Evolutionary conservation across 2,888 invertebrate species (phyloP).

Genomic region (Taenaris catops): DNA sequence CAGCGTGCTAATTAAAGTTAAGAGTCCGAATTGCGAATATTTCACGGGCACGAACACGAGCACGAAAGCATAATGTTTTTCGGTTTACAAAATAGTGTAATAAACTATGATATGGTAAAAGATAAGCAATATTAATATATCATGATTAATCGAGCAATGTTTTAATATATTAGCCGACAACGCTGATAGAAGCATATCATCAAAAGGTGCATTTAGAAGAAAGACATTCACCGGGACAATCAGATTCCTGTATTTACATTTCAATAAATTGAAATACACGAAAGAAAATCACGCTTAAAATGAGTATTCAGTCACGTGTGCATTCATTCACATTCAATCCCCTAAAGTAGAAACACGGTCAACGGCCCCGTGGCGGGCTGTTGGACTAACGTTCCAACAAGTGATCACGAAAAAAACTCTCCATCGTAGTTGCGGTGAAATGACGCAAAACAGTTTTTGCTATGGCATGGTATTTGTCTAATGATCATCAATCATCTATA

Average conservation of each 20-base stretch:
- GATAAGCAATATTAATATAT: slow-evolving; percentile 1
- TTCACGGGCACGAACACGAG: too few relatives aligned
- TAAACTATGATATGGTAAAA: too few relatives aligned
- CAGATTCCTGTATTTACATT: too few relatives aligned
- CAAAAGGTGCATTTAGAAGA: too few relatives aligned
- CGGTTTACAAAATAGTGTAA: background rate
- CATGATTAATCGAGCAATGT: slow-evolving; percentile 5
- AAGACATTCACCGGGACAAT: too few relatives aligned
- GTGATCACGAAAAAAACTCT: slow-evolving; percentile 57
- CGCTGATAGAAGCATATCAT: background rate
- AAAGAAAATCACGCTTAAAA: slow-evolving; percentile 9
- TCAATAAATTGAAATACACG: slow-evolving; percentile 1
- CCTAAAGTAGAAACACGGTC: slow-evolving; percentile 64
- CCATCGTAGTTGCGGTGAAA: slow-evolving; percentile 43
- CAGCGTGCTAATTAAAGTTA: background rate
- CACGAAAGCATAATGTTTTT: background rate
- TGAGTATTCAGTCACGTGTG: slow-evolving; percentile 19
- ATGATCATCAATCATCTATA: slow-evolving; percentile 29
- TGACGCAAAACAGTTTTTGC: slow-evolving; percentile 64
- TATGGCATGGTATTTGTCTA: slow-evolving; percentile 47
- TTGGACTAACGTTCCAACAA: slow-evolving; percentile 62
- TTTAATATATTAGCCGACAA: background rate
- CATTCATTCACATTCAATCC: slow-evolving; percentile 39
- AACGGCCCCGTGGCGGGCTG: slow-evolving; percentile 56
- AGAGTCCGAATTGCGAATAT: slow-evolving; percentile 3